Evolutionary conservation across 2,888 invertebrate species (phyloP).

Genomic region (Melieria picta): DNA sequence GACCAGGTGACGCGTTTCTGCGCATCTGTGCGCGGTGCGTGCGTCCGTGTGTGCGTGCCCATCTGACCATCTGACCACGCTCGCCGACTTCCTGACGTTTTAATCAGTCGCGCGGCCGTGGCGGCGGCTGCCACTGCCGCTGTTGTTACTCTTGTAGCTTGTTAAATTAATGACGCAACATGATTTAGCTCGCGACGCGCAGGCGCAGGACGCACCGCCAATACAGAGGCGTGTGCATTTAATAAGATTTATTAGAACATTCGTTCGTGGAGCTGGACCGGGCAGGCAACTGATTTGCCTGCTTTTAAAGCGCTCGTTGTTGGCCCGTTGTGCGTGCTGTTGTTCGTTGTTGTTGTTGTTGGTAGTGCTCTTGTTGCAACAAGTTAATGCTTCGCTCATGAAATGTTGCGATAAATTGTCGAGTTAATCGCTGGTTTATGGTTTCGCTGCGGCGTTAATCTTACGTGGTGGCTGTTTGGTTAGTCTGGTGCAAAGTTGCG

Average conservation of each 20-base stretch:
- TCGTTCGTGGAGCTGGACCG: slow-evolving; percentile 22
- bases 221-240: slow-evolving; percentile 34
- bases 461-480: not conserved
- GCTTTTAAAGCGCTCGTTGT: not conserved
- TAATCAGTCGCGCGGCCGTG: not conserved
- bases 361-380: not conserved
- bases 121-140: too few species aligned
- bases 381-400: slow-evolving; percentile 2
- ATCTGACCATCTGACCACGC: not conserved
- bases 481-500: slow-evolving; percentile 9
- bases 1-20: not conserved
- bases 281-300: not conserved
- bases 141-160: slow-evolving; percentile 36
- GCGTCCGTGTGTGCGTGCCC: not conserved
- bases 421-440: slow-evolving; percentile 57
- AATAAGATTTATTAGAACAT: slow-evolving; percentile 39
- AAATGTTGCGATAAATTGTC: slow-evolving; percentile 51
- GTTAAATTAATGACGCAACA: slow-evolving; percentile 60
- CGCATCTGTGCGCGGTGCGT: not conserved
- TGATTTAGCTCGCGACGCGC: slow-evolving; percentile 21
- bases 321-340: not conserved
- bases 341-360: slow-evolving; percentile 2
- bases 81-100: not conserved
- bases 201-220: slow-evolving; percentile 17
- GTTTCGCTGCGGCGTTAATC: not conserved